Evolutionary conservation across 1,140 invertebrate species (phyloP).

Genomic region (Tetramorium simillimum): DNA sequence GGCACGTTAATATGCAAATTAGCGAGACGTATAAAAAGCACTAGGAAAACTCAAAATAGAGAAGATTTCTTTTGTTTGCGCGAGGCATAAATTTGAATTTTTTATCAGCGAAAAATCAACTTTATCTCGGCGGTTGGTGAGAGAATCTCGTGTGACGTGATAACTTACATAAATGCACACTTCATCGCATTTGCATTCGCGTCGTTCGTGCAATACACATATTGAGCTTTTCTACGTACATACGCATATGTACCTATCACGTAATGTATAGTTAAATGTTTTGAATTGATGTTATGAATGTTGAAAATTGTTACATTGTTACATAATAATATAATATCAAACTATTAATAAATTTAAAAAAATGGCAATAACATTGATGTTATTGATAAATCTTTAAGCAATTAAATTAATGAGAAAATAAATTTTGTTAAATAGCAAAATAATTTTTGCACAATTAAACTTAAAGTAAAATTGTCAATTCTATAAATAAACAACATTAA

Average conservation of each 20-base stretch:
- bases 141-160: constrained; percentile 14
- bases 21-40: constrained; percentile 5
- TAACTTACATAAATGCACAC: constrained; percentile 37
- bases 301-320: background rate
- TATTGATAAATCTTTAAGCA: background rate
- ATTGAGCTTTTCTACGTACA: background rate
- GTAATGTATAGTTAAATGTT: background rate
- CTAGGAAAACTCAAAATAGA: constrained; percentile 19
- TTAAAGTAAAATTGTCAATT: background rate
- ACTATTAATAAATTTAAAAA: background rate
- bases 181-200: constrained; percentile 22
- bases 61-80: constrained; percentile 26
- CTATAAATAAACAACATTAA: background rate
- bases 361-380: background rate
- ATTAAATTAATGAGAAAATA: background rate
- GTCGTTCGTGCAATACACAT: constrained; percentile 1
- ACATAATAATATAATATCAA: background rate
- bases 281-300: background rate
- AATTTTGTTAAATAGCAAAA: background rate
- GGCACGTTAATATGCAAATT: constrained; percentile 43
- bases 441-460: background rate
- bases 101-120: constrained; percentile 43
- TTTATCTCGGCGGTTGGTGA: constrained; percentile 8
- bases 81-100: constrained; percentile 50
- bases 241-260: background rate